Base-by-base conservation (phyloP, 2,113 vertebrate genomes). In the Poecilia latipinna region DNA sequence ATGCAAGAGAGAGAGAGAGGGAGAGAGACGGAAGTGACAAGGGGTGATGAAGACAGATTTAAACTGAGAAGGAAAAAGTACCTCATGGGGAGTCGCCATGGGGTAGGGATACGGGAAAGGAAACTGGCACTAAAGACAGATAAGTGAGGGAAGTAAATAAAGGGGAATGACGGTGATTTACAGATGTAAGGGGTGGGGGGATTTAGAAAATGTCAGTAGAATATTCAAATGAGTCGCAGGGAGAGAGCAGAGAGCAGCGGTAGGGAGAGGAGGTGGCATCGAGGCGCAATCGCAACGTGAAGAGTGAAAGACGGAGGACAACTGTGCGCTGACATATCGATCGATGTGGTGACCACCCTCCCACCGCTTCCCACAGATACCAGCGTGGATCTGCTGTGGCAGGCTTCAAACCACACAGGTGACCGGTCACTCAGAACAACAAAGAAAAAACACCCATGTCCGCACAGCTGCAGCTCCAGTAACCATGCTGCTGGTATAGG, bases 1-100 rank as follows among this genome's bases (percentile, higher is more conserved):
- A 57, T n/a, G 51, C 48, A 7, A 63, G 66, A 29, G 44, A 35
- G 66, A 26, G 37, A 35, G 60, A 75, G 60, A 37, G 74, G 44
- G 79, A 77, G 42, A 73, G 69, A 54, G 74, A 79, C 72, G 65
- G 74, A 84, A 75, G 83, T 77, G 87, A 79, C 24, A 65, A 74
- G 77, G 74, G 67, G 74, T 78, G 86, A 88, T 88, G 87, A 85
- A 78, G 86, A 87, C 78, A 79, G 88, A 92, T 88, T 78, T 83
- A 86, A 77, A 81, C 83, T 61, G 84, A 78, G 83, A 77, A 70
- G 80, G 77, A 70, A 84, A 80, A 86, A 86, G 82, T 78, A 84
- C 24, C 10, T 70, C 81, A 86, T 73, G 75, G 79, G 65, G 78
- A 84, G 77, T 74, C 69, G 81, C 78, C 86, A 82, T 71, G 72